These are phyloP conservation scores for Xestoiulus laeticollis DNA, from an alignment of 2,888 invertebrate species.

Conservation along the genomic window DNA sequence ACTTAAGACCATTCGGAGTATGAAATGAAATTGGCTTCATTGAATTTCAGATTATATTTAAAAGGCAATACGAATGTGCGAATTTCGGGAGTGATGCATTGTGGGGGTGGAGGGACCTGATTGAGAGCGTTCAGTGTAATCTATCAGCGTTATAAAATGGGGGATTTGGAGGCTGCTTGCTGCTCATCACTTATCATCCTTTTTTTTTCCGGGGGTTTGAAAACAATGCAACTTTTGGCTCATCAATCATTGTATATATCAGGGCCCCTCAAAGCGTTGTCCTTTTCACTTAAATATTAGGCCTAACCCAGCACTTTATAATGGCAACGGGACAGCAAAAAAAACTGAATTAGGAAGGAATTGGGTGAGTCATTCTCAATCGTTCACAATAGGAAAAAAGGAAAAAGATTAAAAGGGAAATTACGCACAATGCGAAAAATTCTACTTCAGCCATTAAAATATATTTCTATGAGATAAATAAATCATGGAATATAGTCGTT, in stretches of 20 bases:
- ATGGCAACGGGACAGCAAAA: not conserved
- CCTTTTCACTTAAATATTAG: constrained; percentile 37
- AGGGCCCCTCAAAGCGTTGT: constrained; percentile 11
- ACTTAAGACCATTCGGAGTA: not conserved
- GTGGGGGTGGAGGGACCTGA: not conserved
- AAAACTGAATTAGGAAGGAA: constrained; percentile 32
- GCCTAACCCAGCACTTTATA: constrained; percentile 23
- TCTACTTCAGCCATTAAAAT: not conserved
- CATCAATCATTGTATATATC: constrained; percentile 32
- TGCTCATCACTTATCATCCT: constrained; percentile 37
- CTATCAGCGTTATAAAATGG: constrained; percentile 32
- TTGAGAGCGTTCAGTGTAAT: not conserved
- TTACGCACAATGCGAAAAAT: constrained; percentile 23
- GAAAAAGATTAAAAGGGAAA: not conserved
- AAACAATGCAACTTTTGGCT: constrained; percentile 37
- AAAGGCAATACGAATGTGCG: not conserved
- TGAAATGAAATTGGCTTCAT: constrained; percentile 23
- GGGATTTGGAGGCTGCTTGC: constrained; percentile 30
- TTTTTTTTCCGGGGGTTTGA: not conserved
- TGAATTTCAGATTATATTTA: constrained; percentile 32
- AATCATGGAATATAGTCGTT: not conserved
- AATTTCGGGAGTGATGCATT: not conserved
- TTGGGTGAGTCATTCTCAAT: constrained; percentile 9
- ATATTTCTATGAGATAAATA: not conserved
- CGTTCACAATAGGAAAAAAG: not conserved